Evolutionary conservation across 2,797 vertebrate genomes (phyloP).

Genomic region (Sebastes paucispinis): DNA sequence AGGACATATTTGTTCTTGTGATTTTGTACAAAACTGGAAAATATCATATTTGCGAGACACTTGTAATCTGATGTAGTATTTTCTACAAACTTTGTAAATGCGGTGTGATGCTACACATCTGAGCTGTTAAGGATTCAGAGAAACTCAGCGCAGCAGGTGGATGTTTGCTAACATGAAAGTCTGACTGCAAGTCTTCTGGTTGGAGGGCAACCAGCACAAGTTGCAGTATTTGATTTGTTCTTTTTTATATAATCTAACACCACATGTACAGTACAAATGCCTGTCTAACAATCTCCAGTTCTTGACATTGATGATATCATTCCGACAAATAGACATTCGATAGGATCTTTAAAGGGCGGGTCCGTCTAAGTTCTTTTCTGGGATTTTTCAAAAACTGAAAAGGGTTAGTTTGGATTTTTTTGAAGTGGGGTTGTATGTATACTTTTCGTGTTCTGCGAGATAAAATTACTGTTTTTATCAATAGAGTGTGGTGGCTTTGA

Average conservation of each 20-base stretch:
- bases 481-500: no score
- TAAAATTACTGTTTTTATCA: no score
- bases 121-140: background rate
- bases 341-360: background rate
- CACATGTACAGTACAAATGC: background rate
- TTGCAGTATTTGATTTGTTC: background rate
- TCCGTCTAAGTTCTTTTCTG: accelerated
- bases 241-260: background rate
- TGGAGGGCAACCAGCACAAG: background rate
- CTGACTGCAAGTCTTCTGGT: background rate
- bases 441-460: accelerated
- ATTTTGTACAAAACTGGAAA: background rate
- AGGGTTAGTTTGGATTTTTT: no score
- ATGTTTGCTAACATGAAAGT: background rate
- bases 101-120: background rate
- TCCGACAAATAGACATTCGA: background rate
- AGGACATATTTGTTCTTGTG: background rate
- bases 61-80: background rate
- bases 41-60: background rate
- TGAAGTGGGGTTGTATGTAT: no score
- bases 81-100: background rate
- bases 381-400: no score
- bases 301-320: background rate
- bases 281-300: background rate
- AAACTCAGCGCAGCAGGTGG: background rate